Evolutionary conservation across 2,888 invertebrate genomes (phyloP), one percentile per base, ranked within the genome.

Genomic region (Sarcophaga rosellei): DNA sequence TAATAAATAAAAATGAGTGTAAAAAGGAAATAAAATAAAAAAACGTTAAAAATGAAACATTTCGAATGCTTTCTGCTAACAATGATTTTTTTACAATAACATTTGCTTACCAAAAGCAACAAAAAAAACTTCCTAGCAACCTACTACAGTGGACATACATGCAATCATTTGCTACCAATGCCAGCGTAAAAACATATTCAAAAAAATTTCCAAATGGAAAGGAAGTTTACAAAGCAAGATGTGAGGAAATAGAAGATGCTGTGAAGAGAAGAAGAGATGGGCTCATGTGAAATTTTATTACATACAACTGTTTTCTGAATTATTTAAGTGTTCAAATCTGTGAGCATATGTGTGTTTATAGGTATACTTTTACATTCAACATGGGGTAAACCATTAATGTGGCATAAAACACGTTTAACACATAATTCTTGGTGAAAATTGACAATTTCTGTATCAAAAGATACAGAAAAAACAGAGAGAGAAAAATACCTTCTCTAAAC

Each of bases 381-480:
- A 84, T 81, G 81, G 74, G 83, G 81, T 84, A 83, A 53, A 86
- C 86, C 86, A 88, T 88, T 88, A 88, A 88, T 89, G 87, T 85
- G 79, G 85, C 81, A 85, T 87, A 88, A 84, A 87, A 89, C 89
- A 89, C 88, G 88, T 89, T 89, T 88, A 88, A 83, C 89, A 88
- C 89, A 88, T 88, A 88, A 88, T 87, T 88, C 88, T 88, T 87
- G 87, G 81, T 84, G 82, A 53, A 88, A 89, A 89, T 87, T 88
- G 87, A 88, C 88, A 89, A 89, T 87, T 35, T 35, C 10, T 35
- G 35, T 35, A 35, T 10, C 35, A 35, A 35, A 35, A 35, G 35
- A 89, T 88, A 88, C 88, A 87, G 3, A 11, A 47, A 0, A 47
- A 53, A 47, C 2, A 0, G 4, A 88, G 88, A 88, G 88, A 88